Conservation (phyloP, 2,888 invertebrate genomes). For the Sclerodermus sp. region DNA sequence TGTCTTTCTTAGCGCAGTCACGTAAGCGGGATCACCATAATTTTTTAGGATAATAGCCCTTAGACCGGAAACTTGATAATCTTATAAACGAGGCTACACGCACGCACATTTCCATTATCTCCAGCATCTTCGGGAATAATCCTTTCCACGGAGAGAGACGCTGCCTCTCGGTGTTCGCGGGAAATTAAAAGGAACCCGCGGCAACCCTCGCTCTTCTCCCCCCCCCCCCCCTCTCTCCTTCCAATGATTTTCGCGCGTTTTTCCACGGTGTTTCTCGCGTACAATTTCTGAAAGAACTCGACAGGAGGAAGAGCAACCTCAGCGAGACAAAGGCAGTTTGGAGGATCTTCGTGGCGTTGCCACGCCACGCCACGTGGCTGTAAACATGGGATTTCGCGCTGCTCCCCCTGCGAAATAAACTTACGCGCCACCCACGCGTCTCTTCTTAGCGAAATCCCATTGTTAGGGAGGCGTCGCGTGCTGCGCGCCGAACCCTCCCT, state of each 20-base stretch:
- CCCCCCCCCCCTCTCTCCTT: no score
- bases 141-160: neutral
- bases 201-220: no score
- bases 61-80: slow-evolving; percentile 33
- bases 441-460: slow-evolving; percentile 27
- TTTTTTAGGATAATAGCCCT: slow-evolving; percentile 17
- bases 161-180: no score
- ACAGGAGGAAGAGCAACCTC: no score
- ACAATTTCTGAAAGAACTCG: no score
- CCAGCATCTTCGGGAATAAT: slow-evolving; percentile 15
- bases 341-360: slow-evolving; percentile 21
- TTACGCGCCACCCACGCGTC: slow-evolving; percentile 27
- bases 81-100: slow-evolving; percentile 12
- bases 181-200: no score
- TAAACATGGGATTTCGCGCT: slow-evolving; percentile 38
- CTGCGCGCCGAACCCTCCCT: slow-evolving; percentile 27
- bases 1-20: slow-evolving; percentile 24
- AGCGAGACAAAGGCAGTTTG: slow-evolving; percentile 11
- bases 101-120: slow-evolving; percentile 11
- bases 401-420: slow-evolving; percentile 32
- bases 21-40: slow-evolving; percentile 31
- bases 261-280: no score
- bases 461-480: slow-evolving; percentile 33
- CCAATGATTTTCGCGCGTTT: no score
- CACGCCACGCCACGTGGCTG: slow-evolving; percentile 22